Evolutionary conservation across 2,113 vertebrate genomes (phyloP), one percentile per base, ranked within the genome.

Genomic region (Fulica atra): DNA sequence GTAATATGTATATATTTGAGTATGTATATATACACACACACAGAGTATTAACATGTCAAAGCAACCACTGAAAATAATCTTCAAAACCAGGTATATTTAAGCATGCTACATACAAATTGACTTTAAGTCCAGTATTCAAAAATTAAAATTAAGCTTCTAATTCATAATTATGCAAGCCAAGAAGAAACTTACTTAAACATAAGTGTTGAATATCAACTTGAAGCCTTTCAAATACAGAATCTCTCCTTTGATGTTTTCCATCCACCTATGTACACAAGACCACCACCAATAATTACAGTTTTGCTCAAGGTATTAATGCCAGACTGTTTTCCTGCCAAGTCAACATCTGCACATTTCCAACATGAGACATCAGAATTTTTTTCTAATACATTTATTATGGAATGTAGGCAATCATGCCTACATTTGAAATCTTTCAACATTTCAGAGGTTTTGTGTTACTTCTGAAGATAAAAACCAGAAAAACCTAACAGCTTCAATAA

Each of bases 181-280:
- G 28, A 79, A 92, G 18, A 17, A 84, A 98, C 99, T 98, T 97
- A 99, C 99, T 98, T 95, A 99, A 94, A 96, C 98, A 99, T 95
- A 99, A 98, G 81, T 99, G 99, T 16, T 99, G 99, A 94, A 99
- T 99, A 96, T 99, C 99, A 72, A 99, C 98, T 85, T 99, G 99
- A 96, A 99, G 98, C 90, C 99, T 98, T 93, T 99, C 98, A 97
- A 99, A 99, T 35, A 97, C 7, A 26, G 98, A 98, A 38, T 98
- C 97, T 81, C 76, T 95, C 53, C 97, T 98, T 94, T 97, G 98
- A 94, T 99, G 99, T 96, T 99, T 99, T 71, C 99, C 99, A 88
- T 99, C 99, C 72, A 99, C 99, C 99, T 99, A 96, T 44, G 81
- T 18, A 88, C 96, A 93, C 7, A 89, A 61, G 38, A 82, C 33